Base-by-base conservation (phyloP, 2,888 invertebrate species). In the Tortricodes alternella region DNA sequence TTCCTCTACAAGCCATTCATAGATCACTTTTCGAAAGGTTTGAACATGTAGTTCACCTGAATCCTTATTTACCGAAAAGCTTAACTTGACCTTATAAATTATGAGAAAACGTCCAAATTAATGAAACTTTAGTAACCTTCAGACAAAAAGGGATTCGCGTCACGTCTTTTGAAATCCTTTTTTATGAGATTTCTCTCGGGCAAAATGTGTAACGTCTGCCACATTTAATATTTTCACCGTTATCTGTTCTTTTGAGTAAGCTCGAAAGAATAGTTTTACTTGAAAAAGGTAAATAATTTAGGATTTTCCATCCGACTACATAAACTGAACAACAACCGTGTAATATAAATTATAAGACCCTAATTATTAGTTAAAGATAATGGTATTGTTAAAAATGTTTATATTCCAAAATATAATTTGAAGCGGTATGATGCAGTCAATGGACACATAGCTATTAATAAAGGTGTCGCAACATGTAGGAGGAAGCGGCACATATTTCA, bases 91-190 rank as follows among this genome's bases (percentile, higher is more conserved):
- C 23, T 16, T 51, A 32, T 41, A 51, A 51, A 48, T 37, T 34
- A 48, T 24, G 35, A 16, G 35, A 2, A 46, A 48, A 35, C 11
- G 35, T 35, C 46, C 46, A 37, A 48, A 48, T 48, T 48, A 48
- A 48, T 48, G 46, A 48, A 48, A 48, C 35, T 48, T 48, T 37
- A 37, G 37, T 48, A 48, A 48, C 46, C 23, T 48, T 16, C 37
- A 48, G 13, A 48, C 18, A 48, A 63, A 70, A 68, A 72, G 60
- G 62, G 61, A 85, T 86, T 83, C 85, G 55, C 55, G 76, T 80
- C 87, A 88, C 88, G 87, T 84, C 59, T 51, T 59, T 62, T 64
- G 71, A 73, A 74, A 78, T 78, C 74, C 73, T 48, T 48, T 46
- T 46, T 48, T 37, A 48, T 21, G 35, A 48, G 24, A 48, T 48